Conservation (phyloP, 2,113 vertebrate genomes). For the Actenoides hombroni region DNA sequence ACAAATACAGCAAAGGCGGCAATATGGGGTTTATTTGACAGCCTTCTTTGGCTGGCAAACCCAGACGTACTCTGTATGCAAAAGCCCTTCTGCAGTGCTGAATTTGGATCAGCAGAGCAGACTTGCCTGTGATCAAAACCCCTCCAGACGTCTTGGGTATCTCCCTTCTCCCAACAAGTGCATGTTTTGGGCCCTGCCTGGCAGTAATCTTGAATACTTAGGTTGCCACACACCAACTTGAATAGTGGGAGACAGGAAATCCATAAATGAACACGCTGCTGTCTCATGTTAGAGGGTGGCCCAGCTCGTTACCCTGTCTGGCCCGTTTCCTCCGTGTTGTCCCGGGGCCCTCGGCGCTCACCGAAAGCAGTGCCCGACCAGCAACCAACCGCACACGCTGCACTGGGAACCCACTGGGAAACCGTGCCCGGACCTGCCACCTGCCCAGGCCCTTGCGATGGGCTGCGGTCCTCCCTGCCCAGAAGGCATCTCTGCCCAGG, state of each 20-base stretch:
- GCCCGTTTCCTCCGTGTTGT: not conserved
- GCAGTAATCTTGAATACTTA: not conserved
- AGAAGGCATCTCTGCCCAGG: not conserved
- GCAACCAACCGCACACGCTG: not conserved
- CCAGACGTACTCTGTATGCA: not conserved
- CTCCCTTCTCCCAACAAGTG: not conserved
- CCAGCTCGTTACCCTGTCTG: not conserved
- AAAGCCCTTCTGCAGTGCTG: not conserved
- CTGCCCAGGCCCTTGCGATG: not conserved
- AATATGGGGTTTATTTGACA: not conserved
- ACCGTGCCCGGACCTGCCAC: not conserved
- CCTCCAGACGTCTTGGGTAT: not conserved
- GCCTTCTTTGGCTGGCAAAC: not conserved
- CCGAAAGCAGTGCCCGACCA: not conserved
- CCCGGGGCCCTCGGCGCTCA: not conserved
- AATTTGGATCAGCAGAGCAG: not conserved
- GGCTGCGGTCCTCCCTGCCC: not conserved
- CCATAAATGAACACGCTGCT: not conserved
- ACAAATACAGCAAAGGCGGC: not conserved
- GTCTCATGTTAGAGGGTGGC: not conserved
- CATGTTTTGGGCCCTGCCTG: constrained; percentile 3
- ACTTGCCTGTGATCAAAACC: not conserved
- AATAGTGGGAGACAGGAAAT: not conserved
- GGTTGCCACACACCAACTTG: not conserved
- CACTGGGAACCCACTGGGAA: not conserved